phyloP scores from a whole-genome alignment of 2,797 vertebrate genomes.

The Monodelphis domestica region DNA sequence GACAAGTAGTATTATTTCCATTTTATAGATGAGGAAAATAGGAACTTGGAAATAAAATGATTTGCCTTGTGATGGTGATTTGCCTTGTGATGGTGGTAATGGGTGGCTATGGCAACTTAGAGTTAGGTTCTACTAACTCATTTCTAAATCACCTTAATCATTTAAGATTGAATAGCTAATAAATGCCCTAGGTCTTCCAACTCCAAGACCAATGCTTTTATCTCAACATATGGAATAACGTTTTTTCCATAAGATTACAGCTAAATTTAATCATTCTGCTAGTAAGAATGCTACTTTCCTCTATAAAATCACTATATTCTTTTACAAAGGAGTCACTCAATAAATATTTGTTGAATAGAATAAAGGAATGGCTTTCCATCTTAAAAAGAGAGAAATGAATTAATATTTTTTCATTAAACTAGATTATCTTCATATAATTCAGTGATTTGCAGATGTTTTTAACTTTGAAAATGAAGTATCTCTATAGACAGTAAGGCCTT shows the following conservation, averaged over 20 bases:
- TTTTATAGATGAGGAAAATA: not conserved
- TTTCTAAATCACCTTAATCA: not conserved
- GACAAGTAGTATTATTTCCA: not conserved
- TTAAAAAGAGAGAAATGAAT: not conserved
- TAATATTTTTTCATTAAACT: not conserved
- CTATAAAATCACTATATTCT: not conserved
- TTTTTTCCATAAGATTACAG: not conserved
- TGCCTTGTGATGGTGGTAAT: not conserved
- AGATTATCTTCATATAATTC: not conserved
- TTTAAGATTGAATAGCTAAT: not conserved
- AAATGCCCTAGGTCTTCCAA: not conserved
- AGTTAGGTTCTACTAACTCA: not conserved
- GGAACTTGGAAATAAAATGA: not conserved
- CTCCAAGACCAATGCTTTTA: not conserved
- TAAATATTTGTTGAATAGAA: slow-evolving; percentile 1
- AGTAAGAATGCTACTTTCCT: not conserved
- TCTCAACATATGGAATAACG: not conserved
- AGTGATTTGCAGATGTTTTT: not conserved
- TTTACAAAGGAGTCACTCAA: not conserved
- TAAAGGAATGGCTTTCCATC: not conserved
- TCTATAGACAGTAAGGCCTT: not conserved
- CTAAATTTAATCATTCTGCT: not conserved
- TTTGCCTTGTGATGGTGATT: not conserved
- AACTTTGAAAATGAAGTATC: not conserved
- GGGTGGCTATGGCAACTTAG: not conserved